These are phyloP conservation scores for Oreocharis arfaki DNA, from an alignment of 2,113 vertebrate species.

Conservation along the genomic window DNA sequence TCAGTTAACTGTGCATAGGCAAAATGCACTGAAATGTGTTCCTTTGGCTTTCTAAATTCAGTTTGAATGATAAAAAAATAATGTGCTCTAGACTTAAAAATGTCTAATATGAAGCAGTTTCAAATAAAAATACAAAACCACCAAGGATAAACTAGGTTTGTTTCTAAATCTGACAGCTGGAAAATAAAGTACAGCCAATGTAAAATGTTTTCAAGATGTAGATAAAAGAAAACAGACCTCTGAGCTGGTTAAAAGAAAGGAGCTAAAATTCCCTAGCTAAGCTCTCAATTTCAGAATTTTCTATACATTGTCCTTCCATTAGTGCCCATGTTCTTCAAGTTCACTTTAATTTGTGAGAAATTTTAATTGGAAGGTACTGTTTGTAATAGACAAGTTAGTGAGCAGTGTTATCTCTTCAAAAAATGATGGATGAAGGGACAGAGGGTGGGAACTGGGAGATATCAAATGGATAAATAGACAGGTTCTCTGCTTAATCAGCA, in stretches of 20 bases:
- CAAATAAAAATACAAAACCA: slow-evolving; percentile 38
- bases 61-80: slow-evolving; percentile 44
- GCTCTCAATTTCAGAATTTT: slow-evolving; percentile 18
- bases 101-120: slow-evolving; percentile 56
- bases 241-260: background rate
- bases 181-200: slow-evolving; percentile 6
- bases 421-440: slow-evolving; percentile 26
- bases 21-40: slow-evolving; percentile 26
- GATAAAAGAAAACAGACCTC: slow-evolving; percentile 35
- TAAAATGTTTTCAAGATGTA: slow-evolving; percentile 20
- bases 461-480: background rate
- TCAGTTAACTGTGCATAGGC: slow-evolving; percentile 5
- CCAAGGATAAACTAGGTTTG: slow-evolving; percentile 27
- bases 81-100: slow-evolving; percentile 37
- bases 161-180: slow-evolving; percentile 45
- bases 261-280: background rate
- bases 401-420: slow-evolving; percentile 4
- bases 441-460: background rate
- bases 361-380: background rate
- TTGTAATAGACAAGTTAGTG: slow-evolving; percentile 25
- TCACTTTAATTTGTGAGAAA: background rate
- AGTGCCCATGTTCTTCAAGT: slow-evolving; percentile 11
- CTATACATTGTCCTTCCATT: slow-evolving; percentile 35
- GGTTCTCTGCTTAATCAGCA: background rate
- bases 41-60: slow-evolving; percentile 54